Evolutionary conservation across 35 echinoderm and acorn worm genomes (phyloP).

Genomic region (Ophioderma brevispina): DNA sequence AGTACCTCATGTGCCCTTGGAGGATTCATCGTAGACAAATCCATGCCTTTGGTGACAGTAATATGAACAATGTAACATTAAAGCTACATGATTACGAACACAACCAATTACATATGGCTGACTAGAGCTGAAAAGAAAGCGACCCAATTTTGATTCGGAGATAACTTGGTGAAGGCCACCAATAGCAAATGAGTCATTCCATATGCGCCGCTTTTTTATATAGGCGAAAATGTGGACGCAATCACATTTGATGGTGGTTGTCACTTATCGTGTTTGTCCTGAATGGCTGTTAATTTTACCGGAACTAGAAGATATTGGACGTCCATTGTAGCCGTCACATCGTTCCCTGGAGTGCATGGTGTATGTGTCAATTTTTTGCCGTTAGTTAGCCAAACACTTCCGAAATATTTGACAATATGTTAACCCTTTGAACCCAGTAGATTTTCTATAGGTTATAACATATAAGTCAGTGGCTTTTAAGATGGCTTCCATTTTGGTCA

Average conservation of each 20-base stretch:
- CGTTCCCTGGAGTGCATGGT: background rate
- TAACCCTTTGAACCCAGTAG: too few species aligned
- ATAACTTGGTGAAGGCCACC: background rate
- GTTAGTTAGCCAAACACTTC: background rate
- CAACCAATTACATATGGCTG: background rate
- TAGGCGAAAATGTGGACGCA: background rate
- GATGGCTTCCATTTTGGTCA: too few species aligned
- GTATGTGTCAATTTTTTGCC: background rate
- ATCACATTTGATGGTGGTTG: background rate
- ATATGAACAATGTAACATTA: background rate
- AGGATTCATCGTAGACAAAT: background rate
- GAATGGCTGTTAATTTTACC: background rate
- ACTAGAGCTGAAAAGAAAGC: background rate
- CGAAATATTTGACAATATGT: background rate
- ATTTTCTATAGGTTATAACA: too few species aligned
- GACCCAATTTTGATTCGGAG: background rate
- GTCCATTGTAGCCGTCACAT: background rate
- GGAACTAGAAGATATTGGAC: background rate
- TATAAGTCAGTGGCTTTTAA: too few species aligned
- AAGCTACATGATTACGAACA: background rate
- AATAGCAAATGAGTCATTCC: background rate
- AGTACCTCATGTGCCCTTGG: background rate
- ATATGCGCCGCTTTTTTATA: background rate
- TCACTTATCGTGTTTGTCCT: background rate
- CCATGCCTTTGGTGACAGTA: too few species aligned